Evolutionary conservation across 2,797 vertebrate genomes (phyloP), one percentile per base, ranked within the genome.

Genomic region (Acanthurus lineatus): DNA sequence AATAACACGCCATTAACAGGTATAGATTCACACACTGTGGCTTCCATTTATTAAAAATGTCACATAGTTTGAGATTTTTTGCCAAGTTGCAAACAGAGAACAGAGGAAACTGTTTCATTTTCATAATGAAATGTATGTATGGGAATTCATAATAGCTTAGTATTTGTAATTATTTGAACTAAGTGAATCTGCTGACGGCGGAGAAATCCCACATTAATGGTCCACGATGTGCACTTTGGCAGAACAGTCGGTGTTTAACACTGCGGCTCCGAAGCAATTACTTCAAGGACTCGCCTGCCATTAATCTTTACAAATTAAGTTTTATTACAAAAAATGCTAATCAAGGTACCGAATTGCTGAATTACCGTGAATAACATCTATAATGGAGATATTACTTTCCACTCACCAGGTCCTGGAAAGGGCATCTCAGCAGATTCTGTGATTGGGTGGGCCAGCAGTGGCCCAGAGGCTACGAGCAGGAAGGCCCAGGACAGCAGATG

Each of bases 401-500:
- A 94, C 95, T 95, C 78, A 96, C 95, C 95, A 49, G 91, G 88
- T 83, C 90, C 93, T 52, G 89, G 74, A 81, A 94, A 95, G 49
- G 93, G 68, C 89, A 94, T 94, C 90, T 96, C 95, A 4, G 87
- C 90, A 9, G 94, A 92, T 66, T 96, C 93, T 87, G 90, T 89
- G 79, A 95, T 91, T 52, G 96, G 95, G 81, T 96, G 94, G 22
- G 92, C 93, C 79, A 93, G 69, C 70, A 95, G 78, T n/a, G 85
- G 87, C 22, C 92, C 91, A 16, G 90, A 88, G 82, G 90, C 91
- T 76, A 92, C 63, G 9, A 96, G 92, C 60, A 96, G 76, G 58
- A 95, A 58, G 67, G 89, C 89, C 92, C 93, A 95, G 65, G 92
- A 91, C 60, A 95, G 68, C 47, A 95, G 81, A 77, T 90, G 86